These are phyloP conservation scores for Trichopria drosophilae DNA, from an alignment of 2,888 invertebrate species.

Conservation along the genomic window DNA sequence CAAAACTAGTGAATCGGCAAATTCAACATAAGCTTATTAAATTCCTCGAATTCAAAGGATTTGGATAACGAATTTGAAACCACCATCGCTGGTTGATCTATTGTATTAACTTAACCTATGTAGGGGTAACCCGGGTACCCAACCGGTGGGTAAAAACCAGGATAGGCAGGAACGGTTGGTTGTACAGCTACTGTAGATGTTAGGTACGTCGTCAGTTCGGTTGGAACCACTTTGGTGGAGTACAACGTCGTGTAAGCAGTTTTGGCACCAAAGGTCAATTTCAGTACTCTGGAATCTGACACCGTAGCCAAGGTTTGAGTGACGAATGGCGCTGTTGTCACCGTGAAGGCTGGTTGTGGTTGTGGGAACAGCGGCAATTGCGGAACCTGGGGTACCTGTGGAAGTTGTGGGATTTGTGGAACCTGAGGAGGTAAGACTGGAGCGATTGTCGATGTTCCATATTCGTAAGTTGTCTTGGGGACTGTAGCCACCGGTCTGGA, in stretches of 20 bases:
- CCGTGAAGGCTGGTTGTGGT: conserved; percentile 70
- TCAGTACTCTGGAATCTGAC: conserved; percentile 79
- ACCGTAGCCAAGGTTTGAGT: conserved; percentile 77
- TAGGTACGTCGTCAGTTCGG: conserved; percentile 79
- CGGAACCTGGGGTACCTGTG: conserved; percentile 45
- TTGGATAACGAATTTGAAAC: no score
- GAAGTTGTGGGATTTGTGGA: conserved; percentile 38
- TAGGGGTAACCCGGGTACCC: conserved; percentile 74
- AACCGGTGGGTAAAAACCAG: conserved; percentile 74
- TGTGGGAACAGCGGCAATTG: conserved; percentile 63
- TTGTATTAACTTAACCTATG: conserved; percentile 70
- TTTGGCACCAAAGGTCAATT: conserved; percentile 88
- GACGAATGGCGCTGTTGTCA: conserved; percentile 80
- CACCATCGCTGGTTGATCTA: no score
- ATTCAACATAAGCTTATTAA: no score
- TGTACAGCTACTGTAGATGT: conserved; percentile 79
- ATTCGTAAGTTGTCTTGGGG: conserved; percentile 78
- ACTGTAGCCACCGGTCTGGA: conserved; percentile 78
- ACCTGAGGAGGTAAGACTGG: conserved; percentile 44
- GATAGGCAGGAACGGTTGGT: conserved; percentile 69
- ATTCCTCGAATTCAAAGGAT: no score
- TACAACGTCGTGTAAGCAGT: conserved; percentile 85
- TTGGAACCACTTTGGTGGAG: conserved; percentile 81
- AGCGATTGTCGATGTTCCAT: conserved; percentile 73
- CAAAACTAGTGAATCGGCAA: no score